Evolutionary conservation across 1,140 invertebrate genomes (phyloP).

Genomic region (Neodiprion virginianus): DNA sequence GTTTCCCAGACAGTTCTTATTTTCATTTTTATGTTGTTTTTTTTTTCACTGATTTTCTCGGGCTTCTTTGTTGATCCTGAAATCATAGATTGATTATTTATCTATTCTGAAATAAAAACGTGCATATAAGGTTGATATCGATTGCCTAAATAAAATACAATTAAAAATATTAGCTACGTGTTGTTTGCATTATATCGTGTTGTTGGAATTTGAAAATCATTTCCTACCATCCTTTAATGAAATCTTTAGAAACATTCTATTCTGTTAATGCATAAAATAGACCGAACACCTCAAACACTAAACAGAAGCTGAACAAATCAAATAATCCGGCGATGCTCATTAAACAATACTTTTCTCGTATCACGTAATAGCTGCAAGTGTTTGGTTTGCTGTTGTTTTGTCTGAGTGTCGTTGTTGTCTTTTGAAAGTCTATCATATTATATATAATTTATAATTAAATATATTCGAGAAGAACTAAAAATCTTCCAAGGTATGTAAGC

Average conservation of each 20-base stretch:
- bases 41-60: background rate
- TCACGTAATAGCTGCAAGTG: conserved; percentile 2
- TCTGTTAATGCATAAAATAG: background rate
- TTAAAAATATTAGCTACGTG: background rate
- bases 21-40: background rate
- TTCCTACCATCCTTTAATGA: background rate
- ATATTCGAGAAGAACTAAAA: conserved; percentile 19
- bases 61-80: background rate
- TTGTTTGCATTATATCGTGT: background rate
- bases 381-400: conserved; percentile 27
- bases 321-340: background rate
- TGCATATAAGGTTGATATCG: too few relatives aligned
- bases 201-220: background rate
- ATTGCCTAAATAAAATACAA: too few relatives aligned
- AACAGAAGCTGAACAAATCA: background rate
- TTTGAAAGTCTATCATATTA: conserved; percentile 24
- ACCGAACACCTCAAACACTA: background rate
- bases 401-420: conserved; percentile 25
- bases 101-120: too few relatives aligned
- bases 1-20: background rate
- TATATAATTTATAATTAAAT: conserved; percentile 14
- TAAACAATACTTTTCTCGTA: conserved; percentile 4
- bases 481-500: conserved; percentile 47
- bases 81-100: background rate
- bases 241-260: background rate